A percentile compares a stretch with the other conserved stretches of the same genome.
These are phyloP conservation scores for Machimus rusticus DNA, from an alignment of 2,888 invertebrate genomes.

Conservation along the genomic window DNA sequence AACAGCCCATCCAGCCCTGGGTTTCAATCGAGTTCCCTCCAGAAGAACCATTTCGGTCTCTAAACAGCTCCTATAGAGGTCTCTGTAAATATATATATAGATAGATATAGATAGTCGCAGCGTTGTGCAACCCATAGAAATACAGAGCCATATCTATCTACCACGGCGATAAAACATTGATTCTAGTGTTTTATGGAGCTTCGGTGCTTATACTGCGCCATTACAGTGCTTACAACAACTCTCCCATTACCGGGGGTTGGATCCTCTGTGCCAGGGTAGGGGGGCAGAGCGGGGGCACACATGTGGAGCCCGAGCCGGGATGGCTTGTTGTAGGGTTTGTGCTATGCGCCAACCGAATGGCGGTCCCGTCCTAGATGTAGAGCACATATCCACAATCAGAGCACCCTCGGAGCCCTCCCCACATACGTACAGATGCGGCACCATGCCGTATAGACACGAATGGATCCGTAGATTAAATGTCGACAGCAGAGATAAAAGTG, in stretches of 20 bases:
- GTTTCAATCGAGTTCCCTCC: conserved; percentile 33
- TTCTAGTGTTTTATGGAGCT: conserved; percentile 41
- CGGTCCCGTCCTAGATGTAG: conserved; percentile 22
- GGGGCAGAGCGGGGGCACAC: neutral
- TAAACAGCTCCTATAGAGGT: neutral
- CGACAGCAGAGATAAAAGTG: conserved; percentile 39
- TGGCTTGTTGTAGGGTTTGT: neutral
- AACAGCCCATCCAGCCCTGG: conserved; percentile 11
- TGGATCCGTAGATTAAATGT: conserved; percentile 40
- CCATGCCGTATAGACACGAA: neutral
- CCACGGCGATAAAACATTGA: conserved; percentile 40
- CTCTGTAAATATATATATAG: neutral
- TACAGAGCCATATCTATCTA: neutral
- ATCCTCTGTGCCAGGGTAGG: neutral
- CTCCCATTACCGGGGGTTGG: conserved; percentile 24
- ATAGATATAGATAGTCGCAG: neutral
- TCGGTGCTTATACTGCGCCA: conserved; percentile 44
- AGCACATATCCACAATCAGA: conserved; percentile 30
- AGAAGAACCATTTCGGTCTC: conserved; percentile 35
- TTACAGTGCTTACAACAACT: conserved; percentile 45
- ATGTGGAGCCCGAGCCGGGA: neutral
- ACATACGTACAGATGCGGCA: neutral
- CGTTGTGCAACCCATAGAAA: neutral
- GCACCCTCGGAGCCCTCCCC: neutral
- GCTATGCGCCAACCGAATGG: conserved; percentile 3